Percentiles rank a stretch among this genome's conserved stretches.
Conservation (phyloP, 2,888 invertebrate species). For the Terebella lapidaria region DNA sequence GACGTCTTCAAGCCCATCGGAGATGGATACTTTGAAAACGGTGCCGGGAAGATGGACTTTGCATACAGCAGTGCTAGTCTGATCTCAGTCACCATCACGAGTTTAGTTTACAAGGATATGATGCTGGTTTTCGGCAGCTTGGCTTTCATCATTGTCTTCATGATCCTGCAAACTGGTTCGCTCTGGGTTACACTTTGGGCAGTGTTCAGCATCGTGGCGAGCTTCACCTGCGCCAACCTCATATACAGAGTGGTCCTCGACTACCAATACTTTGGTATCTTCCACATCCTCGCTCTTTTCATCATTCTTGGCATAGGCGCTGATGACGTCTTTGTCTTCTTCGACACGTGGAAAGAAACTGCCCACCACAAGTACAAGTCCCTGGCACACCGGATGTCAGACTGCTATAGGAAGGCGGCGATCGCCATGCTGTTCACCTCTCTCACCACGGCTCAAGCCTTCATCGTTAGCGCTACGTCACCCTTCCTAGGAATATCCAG, state of each 20-base stretch:
- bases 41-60: conserved; percentile 15
- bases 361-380: conserved; percentile 24
- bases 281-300: conserved; percentile 45
- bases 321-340: conserved; percentile 47
- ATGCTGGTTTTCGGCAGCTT: conserved; percentile 27
- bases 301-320: conserved; percentile 49
- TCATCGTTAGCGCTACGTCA: conserved; percentile 39
- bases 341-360: conserved; percentile 42
- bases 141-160: conserved; percentile 24
- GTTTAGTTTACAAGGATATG: conserved; percentile 22
- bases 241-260: conserved; percentile 23
- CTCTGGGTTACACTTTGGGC: conserved; percentile 21
- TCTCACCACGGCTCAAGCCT: conserved; percentile 43
- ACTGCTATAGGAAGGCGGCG: conserved; percentile 39
- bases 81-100: conserved; percentile 4
- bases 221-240: conserved; percentile 24
- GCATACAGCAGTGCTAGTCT: conserved; percentile 17
- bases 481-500: conserved; percentile 37
- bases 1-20: conserved; percentile 1
- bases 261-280: conserved; percentile 38
- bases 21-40: conserved; percentile 9
- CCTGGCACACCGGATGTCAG: conserved; percentile 35
- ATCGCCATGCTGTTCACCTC: conserved; percentile 45
- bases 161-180: conserved; percentile 26
- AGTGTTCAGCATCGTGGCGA: conserved; percentile 21